Base-by-base conservation (phyloP, 2,888 invertebrate species). In the Thymelicus sylvestris region DNA sequence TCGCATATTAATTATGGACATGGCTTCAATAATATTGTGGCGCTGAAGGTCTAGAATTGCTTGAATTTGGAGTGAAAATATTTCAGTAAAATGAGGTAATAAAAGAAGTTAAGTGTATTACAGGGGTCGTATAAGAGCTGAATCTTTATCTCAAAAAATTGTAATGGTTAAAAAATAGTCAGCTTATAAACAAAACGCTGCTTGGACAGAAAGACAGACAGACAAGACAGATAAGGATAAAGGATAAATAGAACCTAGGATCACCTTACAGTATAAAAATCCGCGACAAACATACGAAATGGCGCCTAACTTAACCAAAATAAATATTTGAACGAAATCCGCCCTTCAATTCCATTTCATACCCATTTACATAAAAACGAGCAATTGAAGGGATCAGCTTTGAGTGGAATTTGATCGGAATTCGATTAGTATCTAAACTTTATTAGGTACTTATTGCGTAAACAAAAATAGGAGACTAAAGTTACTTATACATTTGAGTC, bases 1-100 rank as follows among this genome's bases (percentile, higher is more conserved):
- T 67, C 60, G 41, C 61, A 41, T 52, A 67, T 67, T 67, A 67
- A 61, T 62, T 67, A 67, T 67, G 67, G n/a, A 44, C 61, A 67
- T 44, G 50, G 24, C 24, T 52, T 61, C 10, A 2, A 41, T 67
- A 61, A 67, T 62, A 59, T 31, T 48, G 12, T n/a, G 59, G 39
- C 12, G 41, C 50, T 57, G 47, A 38, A 57, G 57, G 57, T 5
- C 31, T 38, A 13, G 57, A 57, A 38, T 57, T 57, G 57, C 57
- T 13, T 57, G 31, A 57, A 52, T 57, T 31, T 24, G 3, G 13
- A 13, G 7, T 57, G 24, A 24, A 19, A 52, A 57, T 38, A 57
- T 13, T 57, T 57, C 12, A 13, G 57, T 2, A 31, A 31, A 57
- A 57, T 57, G 6, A 38, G 31, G 31, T 38, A 57, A 57, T 57